Percentiles rank a stretch among this genome's conserved stretches.
These are phyloP conservation scores for Trissonchulus sp. DNA, from an alignment of 2,888 invertebrate genomes.

Conservation along the genomic window DNA sequence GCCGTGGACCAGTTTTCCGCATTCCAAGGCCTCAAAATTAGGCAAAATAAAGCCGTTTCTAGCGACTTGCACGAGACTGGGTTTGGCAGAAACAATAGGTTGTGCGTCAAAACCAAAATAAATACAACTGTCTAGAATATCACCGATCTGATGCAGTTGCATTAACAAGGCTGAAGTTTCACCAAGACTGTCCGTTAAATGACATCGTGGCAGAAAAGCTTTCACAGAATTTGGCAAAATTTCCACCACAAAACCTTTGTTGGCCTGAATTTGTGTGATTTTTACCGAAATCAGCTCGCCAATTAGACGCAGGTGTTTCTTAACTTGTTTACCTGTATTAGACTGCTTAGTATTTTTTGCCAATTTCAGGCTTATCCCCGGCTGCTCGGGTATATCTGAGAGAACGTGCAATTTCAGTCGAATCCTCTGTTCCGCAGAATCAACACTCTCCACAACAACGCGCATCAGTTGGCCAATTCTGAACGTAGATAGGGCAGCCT, in stretches of 20 bases:
- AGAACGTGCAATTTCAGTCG: too few relatives aligned
- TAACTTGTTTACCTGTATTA: too few relatives aligned
- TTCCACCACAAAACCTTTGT: not conserved
- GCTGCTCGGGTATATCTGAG: too few relatives aligned
- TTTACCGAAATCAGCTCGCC: too few relatives aligned
- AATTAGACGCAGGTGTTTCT: too few relatives aligned
- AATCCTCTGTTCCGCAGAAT: too few relatives aligned
- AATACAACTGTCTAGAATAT: not conserved
- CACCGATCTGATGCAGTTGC: not conserved
- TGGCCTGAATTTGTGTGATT: not conserved
- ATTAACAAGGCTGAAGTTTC: not conserved
- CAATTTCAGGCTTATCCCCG: too few relatives aligned
- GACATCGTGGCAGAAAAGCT: not conserved
- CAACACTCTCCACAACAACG: too few relatives aligned
- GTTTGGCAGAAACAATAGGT: not conserved
- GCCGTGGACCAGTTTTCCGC: not conserved
- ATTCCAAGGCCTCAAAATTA: constrained; percentile 16
- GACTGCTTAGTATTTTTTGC: too few relatives aligned
- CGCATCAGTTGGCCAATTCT: too few relatives aligned
- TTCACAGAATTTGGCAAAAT: not conserved
- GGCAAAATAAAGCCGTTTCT: not conserved
- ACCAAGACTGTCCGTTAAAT: not conserved
- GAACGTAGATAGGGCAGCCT: too few relatives aligned
- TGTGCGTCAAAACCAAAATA: not conserved
- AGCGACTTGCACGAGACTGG: not conserved